Evolutionary conservation across 2,113 vertebrate genomes (phyloP).

Genomic region (Antigone vipio): DNA sequence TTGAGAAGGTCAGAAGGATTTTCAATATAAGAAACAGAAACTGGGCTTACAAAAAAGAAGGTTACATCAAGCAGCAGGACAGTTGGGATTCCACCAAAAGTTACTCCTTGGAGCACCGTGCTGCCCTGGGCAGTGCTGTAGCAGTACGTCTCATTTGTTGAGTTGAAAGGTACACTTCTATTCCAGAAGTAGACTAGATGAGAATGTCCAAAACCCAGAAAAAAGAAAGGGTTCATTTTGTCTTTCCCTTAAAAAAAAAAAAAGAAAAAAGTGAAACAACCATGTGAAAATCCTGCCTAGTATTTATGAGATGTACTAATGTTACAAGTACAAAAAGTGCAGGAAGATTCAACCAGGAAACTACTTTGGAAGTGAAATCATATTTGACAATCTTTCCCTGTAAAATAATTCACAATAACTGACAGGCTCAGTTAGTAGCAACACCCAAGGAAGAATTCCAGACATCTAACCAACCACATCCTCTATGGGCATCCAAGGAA

Average conservation of each 20-base stretch:
- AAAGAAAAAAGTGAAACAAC: neutral
- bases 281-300: neutral
- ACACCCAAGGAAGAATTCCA: neutral
- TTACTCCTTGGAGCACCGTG: slow-evolving; percentile 83
- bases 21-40: neutral
- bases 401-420: neutral
- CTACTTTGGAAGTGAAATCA: neutral
- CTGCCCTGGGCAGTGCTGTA: slow-evolving; percentile 78
- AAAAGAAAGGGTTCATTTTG: slow-evolving; percentile 50
- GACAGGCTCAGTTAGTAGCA: neutral
- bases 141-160: slow-evolving; percentile 76
- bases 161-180: slow-evolving; percentile 60
- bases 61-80: slow-evolving; percentile 88
- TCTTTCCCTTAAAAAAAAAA: neutral
- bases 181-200: slow-evolving; percentile 45
- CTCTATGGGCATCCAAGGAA: neutral
- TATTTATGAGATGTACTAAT: neutral
- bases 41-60: slow-evolving; percentile 82
- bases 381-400: neutral
- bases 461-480: neutral
- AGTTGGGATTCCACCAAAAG: slow-evolving; percentile 88
- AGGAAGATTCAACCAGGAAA: neutral
- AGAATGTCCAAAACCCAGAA: slow-evolving; percentile 60
- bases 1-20: neutral
- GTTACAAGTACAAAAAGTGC: neutral